phyloP scores from a whole-genome alignment of 2,113 vertebrate species.

The Machaerirhynchus nigripectus region DNA sequence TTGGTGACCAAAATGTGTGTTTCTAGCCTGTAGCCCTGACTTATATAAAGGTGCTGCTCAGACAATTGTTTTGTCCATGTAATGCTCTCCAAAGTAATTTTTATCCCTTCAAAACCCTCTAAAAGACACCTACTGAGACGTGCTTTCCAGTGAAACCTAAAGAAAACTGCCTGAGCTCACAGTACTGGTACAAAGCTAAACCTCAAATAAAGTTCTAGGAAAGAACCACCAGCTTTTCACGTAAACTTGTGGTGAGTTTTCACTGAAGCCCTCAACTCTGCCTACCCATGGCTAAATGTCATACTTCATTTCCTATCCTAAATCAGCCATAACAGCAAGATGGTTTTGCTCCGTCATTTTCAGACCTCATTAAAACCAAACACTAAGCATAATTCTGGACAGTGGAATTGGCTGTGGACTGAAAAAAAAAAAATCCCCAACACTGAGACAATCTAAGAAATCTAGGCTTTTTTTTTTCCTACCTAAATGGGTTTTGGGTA shows the following conservation, averaged over 20 bases:
- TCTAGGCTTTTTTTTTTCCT: neutral
- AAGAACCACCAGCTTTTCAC: neutral
- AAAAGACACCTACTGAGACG: neutral
- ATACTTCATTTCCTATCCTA: neutral
- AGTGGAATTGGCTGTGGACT: neutral
- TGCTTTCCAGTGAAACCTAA: neutral
- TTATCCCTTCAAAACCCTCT: neutral
- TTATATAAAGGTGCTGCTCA: neutral
- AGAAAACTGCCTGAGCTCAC: neutral
- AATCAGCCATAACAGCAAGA: neutral
- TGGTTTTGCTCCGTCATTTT: neutral
- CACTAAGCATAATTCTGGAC: neutral
- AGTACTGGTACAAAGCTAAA: neutral
- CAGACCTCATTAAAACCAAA: neutral
- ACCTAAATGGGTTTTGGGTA: neutral
- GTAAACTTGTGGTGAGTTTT: neutral
- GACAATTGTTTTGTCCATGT: neutral
- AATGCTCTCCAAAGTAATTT: neutral
- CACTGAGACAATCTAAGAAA: neutral
- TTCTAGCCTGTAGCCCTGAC: neutral
- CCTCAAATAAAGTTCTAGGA: neutral
- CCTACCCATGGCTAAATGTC: neutral
- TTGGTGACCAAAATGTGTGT: neutral
- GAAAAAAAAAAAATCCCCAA: neutral
- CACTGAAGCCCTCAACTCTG: neutral